These are phyloP conservation scores for Apaloderma vittatum DNA, from an alignment of 2,113 vertebrate species.

Conservation along the genomic window DNA sequence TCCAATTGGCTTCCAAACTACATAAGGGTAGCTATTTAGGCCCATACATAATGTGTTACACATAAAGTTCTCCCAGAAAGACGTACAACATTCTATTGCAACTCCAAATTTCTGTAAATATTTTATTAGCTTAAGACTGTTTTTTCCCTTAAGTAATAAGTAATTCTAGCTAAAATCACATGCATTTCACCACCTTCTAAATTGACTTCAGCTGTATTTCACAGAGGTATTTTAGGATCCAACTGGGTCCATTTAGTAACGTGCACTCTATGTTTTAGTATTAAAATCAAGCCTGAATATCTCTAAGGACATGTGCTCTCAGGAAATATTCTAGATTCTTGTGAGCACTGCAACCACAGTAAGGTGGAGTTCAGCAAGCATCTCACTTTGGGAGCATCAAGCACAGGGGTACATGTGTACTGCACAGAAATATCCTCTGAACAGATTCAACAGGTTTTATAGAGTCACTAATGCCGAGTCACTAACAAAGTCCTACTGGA, in stretches of 20 bases:
- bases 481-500: neutral
- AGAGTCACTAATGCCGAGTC: neutral
- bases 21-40: neutral
- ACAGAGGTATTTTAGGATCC: neutral
- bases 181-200: neutral
- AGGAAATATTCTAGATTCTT: neutral
- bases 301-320: neutral
- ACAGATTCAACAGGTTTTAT: neutral
- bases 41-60: neutral
- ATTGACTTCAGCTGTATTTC: neutral
- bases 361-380: neutral
- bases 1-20: neutral
- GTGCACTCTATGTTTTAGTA: neutral
- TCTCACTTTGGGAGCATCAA: neutral
- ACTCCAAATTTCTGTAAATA: neutral
- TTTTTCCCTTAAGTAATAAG: neutral
- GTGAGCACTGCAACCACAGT: neutral
- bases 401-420: accelerated
- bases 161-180: neutral
- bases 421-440: neutral
- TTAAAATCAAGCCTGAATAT: neutral
- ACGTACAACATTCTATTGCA: neutral
- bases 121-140: neutral
- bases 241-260: neutral
- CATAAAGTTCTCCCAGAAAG: neutral